Conservation (phyloP, 1,140 invertebrate species). For the Paramacrobiotus metropolitanus region DNA sequence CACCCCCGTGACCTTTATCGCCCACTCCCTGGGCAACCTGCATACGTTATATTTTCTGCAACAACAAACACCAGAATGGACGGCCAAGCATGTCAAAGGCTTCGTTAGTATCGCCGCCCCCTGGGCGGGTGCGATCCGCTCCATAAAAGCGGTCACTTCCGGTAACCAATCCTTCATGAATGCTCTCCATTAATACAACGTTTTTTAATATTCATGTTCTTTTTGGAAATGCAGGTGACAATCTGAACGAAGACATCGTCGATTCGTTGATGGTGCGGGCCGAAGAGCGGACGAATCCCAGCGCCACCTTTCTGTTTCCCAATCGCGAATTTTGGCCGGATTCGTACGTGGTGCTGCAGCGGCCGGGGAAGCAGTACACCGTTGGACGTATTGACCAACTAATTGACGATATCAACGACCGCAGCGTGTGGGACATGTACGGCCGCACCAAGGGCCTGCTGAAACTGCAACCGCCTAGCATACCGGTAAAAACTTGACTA, state of each 20-base stretch:
- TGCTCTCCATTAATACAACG: too few species aligned
- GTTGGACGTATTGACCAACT: conserved; percentile 54
- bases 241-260: conserved; percentile 62
- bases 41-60: conserved; percentile 66
- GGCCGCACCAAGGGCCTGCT: conserved; percentile 50
- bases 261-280: conserved; percentile 46
- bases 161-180: too few species aligned
- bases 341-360: conserved; percentile 51
- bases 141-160: conserved; percentile 73
- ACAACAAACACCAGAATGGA: conserved; percentile 54
- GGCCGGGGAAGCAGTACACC: conserved; percentile 55
- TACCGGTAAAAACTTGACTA: conserved; percentile 38
- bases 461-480: conserved; percentile 50
- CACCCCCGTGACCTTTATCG: conserved; percentile 49
- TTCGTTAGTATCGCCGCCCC: conserved; percentile 64
- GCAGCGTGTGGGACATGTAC: conserved; percentile 63
- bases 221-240: conserved; percentile 46
- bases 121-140: conserved; percentile 83
- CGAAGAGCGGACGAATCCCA: conserved; percentile 79
- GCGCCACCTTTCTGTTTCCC: conserved; percentile 76
- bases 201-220: not conserved
- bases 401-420: conserved; percentile 54
- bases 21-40: conserved; percentile 86
- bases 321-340: conserved; percentile 50
- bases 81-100: conserved; percentile 59